These are phyloP conservation scores for Podotricha telesiphe DNA, from an alignment of 2,888 invertebrate species.

Conservation along the genomic window DNA sequence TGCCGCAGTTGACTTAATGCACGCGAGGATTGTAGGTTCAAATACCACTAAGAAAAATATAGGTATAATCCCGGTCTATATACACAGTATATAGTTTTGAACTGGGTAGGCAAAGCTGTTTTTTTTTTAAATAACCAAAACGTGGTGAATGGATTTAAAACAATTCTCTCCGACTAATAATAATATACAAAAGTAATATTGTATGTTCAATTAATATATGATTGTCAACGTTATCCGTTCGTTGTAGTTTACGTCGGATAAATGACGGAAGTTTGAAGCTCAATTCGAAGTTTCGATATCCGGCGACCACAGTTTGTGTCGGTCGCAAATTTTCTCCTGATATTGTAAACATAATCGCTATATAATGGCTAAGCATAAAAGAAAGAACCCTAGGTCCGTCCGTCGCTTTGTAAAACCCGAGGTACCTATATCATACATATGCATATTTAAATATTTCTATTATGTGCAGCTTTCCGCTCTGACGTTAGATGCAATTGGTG, in stretches of 20 bases:
- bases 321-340: not conserved
- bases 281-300: conserved; percentile 9
- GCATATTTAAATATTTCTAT: not conserved
- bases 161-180: too few relatives aligned
- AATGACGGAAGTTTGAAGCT: conserved; percentile 17
- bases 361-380: conserved; percentile 4
- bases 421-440: conserved; percentile 6
- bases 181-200: too few relatives aligned
- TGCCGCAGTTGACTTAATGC: too few relatives aligned
- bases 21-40: too few relatives aligned
- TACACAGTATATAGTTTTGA: too few relatives aligned
- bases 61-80: too few relatives aligned
- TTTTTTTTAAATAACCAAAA: too few relatives aligned
- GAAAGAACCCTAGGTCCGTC: not conserved
- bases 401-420: not conserved
- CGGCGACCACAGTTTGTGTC: not conserved
- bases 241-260: conserved; percentile 11
- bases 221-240: not conserved
- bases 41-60: too few relatives aligned
- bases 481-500: conserved; percentile 7
- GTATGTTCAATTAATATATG: not conserved
- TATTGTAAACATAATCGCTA: not conserved
- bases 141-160: too few relatives aligned
- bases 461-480: not conserved
- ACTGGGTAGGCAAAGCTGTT: too few relatives aligned